Evolutionary conservation across 2,797 vertebrate genomes (phyloP).

Genomic region (Tympanoctomys barrerae): DNA sequence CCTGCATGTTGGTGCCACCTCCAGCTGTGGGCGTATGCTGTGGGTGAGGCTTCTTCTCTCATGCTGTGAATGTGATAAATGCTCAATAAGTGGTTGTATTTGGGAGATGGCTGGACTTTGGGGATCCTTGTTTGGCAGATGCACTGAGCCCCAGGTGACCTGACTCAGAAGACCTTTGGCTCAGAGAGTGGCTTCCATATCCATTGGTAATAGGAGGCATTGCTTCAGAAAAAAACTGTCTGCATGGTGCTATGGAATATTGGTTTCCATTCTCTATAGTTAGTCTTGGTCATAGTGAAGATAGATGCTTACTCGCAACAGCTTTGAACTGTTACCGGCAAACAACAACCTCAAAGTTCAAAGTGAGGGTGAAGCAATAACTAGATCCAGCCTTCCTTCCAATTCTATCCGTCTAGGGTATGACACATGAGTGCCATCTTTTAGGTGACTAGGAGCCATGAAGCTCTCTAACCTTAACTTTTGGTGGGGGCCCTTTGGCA

Average conservation of each 20-base stretch:
- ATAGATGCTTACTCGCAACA: not conserved
- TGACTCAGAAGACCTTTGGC: not conserved
- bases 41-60: not conserved
- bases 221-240: slow-evolving; percentile 35
- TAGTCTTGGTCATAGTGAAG: slow-evolving; percentile 2
- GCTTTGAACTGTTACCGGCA: not conserved
- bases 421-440: not conserved
- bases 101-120: not conserved
- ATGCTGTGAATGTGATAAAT: not conserved
- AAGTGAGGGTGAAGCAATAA: not conserved
- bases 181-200: not conserved
- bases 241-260: not conserved
- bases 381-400: not conserved
- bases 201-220: not conserved
- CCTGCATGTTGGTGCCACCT: not conserved
- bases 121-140: not conserved
- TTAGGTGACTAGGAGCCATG: not conserved
- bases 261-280: not conserved
- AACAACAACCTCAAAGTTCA: not conserved
- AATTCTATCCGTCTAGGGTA: not conserved
- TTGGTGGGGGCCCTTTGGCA: not conserved
- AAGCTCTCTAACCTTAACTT: not conserved
- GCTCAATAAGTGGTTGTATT: not conserved
- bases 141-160: not conserved
- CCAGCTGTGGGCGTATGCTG: not conserved